Evolutionary conservation across 92 coral and sea anemone species (phyloP).

Genomic region (Porites divaricata): DNA sequence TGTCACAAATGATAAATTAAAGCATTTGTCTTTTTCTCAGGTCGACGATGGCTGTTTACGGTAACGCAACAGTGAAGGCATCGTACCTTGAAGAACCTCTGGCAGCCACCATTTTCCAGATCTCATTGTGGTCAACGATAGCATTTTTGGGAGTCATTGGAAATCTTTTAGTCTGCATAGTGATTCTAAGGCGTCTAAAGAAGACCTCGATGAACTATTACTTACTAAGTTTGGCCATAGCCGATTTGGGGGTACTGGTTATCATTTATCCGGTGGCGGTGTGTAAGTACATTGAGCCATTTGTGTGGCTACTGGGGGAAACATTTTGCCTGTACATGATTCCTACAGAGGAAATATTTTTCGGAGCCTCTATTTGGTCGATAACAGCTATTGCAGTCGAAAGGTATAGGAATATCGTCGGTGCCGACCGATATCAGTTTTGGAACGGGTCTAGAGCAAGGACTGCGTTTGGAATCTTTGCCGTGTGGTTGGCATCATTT

Average conservation of each 20-base stretch:
- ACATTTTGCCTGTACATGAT: slow-evolving; percentile 64
- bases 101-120: slow-evolving; percentile 52
- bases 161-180: slow-evolving; percentile 71
- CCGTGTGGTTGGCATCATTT: slow-evolving; percentile 77
- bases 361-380: slow-evolving; percentile 90
- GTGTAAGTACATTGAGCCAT: slow-evolving; percentile 38
- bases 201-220: slow-evolving; percentile 71
- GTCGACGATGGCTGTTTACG: no score
- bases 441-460: slow-evolving; percentile 40
- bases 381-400: slow-evolving; percentile 80
- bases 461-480: slow-evolving; percentile 45
- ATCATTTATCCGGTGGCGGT: slow-evolving; percentile 68
- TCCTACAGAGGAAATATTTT: slow-evolving; percentile 79
- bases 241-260: slow-evolving; percentile 77
- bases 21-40: no score
- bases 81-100: slow-evolving; percentile 46
- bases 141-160: slow-evolving; percentile 79
- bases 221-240: slow-evolving; percentile 74
- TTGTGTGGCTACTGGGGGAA: slow-evolving; percentile 63
- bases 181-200: slow-evolving; percentile 61
- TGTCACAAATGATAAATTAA: no score
- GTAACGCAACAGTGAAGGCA: no score
- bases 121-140: slow-evolving; percentile 55
- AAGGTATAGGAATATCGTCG: slow-evolving; percentile 73
- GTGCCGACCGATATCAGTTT: slow-evolving; percentile 30